phyloP scores from a whole-genome alignment of 2,113 vertebrate species.

The Dendropsophus ebraccatus region DNA sequence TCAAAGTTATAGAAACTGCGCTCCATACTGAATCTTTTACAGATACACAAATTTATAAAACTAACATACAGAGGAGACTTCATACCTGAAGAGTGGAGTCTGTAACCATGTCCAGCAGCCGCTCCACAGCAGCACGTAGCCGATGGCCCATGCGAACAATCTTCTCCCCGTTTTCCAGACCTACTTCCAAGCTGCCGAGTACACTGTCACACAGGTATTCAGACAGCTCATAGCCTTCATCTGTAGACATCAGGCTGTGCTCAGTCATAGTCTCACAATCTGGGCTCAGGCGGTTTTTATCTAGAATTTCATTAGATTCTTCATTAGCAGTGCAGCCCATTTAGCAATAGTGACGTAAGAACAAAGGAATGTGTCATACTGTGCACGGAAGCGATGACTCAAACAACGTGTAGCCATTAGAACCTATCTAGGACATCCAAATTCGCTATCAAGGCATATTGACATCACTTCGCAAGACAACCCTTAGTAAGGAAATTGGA shows the following conservation, averaged over 20 bases:
- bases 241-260: constrained; percentile 68
- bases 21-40: neutral
- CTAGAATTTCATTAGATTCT: neutral
- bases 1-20: neutral
- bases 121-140: constrained; percentile 80
- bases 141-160: constrained; percentile 76
- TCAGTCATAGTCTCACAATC: constrained; percentile 62
- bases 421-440: too few relatives aligned
- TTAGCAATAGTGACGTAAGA: too few relatives aligned
- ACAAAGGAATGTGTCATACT: too few relatives aligned
- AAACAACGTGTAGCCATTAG: too few relatives aligned
- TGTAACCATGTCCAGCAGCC: constrained; percentile 85
- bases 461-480: too few relatives aligned
- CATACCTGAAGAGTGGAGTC: constrained; percentile 84
- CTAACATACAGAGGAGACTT: neutral
- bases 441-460: too few relatives aligned
- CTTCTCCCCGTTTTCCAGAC: constrained; percentile 77
- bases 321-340: neutral
- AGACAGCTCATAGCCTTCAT: constrained; percentile 81
- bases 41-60: neutral
- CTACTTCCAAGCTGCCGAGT: constrained; percentile 79
- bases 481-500: too few relatives aligned
- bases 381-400: too few relatives aligned
- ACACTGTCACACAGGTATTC: constrained; percentile 88
- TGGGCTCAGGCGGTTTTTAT: constrained; percentile 39